These are phyloP conservation scores for Diceros bicornis DNA, from an alignment of 2,797 vertebrate species.

Conservation along the genomic window DNA sequence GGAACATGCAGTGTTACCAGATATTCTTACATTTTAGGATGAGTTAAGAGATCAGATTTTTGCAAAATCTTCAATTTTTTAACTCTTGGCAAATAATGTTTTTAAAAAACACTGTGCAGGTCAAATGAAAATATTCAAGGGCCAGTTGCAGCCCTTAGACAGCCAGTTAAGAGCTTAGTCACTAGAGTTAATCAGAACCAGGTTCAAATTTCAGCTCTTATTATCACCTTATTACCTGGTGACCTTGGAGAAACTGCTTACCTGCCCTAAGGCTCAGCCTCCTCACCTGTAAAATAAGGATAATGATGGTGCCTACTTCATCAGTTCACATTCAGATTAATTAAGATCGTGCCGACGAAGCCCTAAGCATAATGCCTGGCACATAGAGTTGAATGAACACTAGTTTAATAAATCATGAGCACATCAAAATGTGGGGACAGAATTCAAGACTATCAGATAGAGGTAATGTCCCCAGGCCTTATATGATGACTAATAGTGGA, in stretches of 20 bases:
- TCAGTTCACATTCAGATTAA: not conserved
- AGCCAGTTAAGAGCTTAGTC: not conserved
- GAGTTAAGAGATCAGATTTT: not conserved
- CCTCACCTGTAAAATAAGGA: not conserved
- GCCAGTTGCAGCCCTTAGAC: not conserved
- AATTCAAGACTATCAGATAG: conserved; percentile 31
- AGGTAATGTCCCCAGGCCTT: not conserved
- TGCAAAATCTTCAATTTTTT: not conserved
- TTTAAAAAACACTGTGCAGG: not conserved
- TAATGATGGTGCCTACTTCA: not conserved
- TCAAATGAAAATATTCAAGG: not conserved
- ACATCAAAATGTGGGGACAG: not conserved
- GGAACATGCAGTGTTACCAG: not conserved
- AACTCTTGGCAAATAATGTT: not conserved
- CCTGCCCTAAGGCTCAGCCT: not conserved
- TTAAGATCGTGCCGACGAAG: not conserved
- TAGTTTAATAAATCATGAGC: not conserved
- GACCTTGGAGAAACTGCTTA: not conserved
- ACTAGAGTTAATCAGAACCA: not conserved
- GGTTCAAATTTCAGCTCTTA: not conserved
- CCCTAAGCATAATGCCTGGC: not conserved
- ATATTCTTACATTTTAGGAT: not conserved
- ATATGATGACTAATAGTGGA: not conserved
- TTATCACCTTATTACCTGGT: not conserved
- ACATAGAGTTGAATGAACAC: not conserved